Evolutionary conservation across 2,888 invertebrate genomes (phyloP), one percentile per base, ranked within the genome.

Genomic region (Cheilosia impressa): DNA sequence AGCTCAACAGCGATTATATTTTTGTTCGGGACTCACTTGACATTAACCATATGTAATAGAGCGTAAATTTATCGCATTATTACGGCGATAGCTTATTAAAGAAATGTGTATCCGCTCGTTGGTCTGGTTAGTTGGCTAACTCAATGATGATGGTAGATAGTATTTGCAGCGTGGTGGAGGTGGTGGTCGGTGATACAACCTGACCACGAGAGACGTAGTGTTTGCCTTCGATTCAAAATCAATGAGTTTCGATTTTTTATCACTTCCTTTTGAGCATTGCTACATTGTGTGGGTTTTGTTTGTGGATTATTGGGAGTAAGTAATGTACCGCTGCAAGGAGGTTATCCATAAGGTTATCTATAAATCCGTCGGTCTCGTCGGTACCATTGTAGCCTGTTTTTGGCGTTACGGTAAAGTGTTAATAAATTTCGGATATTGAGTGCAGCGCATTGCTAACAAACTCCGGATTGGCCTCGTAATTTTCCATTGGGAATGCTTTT

Each of bases 221-320:
- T 77, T 72, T 77, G 63, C 55, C 66, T 76, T 72, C 68, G 63
- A 81, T 76, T 76, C 62, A 62, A 53, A 85, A 77, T 85, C 85
- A 85, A 85, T 85, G 85, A 81, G 62, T 62, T 81, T 85, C 72
- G 72, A 77, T 85, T 85, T 80, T 85, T 77, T 85, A 85, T 81
- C 76, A 50, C 62, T 81, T 85, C 76, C 85, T 77, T 63, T 80
- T n/a, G 57, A 53, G 50, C 22, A 38, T 53, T 41, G 52, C 43
- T 10, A 34, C 55, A 38, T 41, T 66, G 57, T 58, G 13, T 57
- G 75, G 22, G 43, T 15, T 10, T 50, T 22, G 38, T 69, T 22
- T 38, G 34, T 71, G 63, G 52, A 69, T 76, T 71, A 68, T 68
- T 73, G 71, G 53, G 62, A 22, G 63, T 77, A 77, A 81, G 76